phyloP scores from a whole-genome alignment of 2,113 vertebrate species.

The Gorilla gorilla region DNA sequence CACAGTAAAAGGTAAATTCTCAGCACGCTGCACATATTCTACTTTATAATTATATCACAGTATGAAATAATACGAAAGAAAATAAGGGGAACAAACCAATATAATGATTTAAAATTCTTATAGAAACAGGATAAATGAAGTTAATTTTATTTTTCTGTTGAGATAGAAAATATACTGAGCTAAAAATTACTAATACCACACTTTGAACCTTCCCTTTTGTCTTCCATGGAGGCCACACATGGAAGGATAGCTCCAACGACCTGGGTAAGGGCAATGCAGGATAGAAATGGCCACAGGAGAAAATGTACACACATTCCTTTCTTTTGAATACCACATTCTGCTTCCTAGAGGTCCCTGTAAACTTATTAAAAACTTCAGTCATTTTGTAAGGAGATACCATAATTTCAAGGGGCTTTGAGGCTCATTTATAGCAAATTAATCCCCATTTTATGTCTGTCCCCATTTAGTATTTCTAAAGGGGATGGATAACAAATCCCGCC shows the following conservation, averaged over 20 bases:
- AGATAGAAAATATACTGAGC: constrained; percentile 82
- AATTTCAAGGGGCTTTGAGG: constrained; percentile 46
- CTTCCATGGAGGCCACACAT: neutral
- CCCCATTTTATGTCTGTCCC: constrained; percentile 56
- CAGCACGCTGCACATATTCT: constrained; percentile 54
- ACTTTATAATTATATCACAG: constrained; percentile 70
- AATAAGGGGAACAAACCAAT: constrained; percentile 70
- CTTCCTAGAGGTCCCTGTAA: constrained; percentile 29
- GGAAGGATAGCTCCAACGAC: neutral
- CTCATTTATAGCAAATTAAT: constrained; percentile 65
- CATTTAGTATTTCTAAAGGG: constrained; percentile 65
- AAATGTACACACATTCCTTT: neutral
- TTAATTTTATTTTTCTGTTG: constrained; percentile 75
- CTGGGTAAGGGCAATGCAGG: neutral
- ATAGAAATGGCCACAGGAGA: neutral
- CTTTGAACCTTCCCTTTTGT: constrained; percentile 77
- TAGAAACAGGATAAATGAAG: constrained; percentile 82
- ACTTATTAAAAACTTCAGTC: constrained; percentile 45
- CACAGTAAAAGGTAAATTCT: constrained; percentile 50
- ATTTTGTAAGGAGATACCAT: constrained; percentile 52
- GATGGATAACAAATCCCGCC: constrained; percentile 64
- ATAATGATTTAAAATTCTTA: constrained; percentile 80
- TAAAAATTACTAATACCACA: constrained; percentile 80
- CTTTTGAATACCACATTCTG: neutral
- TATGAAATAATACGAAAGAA: constrained; percentile 85